These are phyloP conservation scores for Psophia crepitans DNA, from an alignment of 2,113 vertebrate species.

Conservation along the genomic window DNA sequence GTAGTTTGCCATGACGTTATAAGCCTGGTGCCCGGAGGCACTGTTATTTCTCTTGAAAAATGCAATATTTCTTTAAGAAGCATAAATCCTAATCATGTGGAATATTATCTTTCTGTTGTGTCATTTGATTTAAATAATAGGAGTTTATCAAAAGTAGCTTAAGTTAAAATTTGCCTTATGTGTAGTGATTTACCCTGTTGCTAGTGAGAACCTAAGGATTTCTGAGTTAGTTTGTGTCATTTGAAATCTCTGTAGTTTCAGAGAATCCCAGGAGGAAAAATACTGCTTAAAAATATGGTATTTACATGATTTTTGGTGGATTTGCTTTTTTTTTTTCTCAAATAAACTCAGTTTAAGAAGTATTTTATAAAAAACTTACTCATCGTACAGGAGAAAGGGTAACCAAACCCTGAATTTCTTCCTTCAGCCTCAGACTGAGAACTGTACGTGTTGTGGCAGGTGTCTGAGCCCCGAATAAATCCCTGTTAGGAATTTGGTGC, in stretches of 20 bases:
- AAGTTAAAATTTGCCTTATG: background rate
- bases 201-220: background rate
- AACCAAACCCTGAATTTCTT: background rate
- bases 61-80: background rate
- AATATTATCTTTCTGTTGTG: background rate
- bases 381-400: background rate
- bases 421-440: background rate
- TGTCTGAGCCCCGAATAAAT: rapidly evolving
- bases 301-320: background rate
- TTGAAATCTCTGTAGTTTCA: background rate
- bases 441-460: background rate
- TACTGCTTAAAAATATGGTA: background rate
- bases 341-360: background rate
- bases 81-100: background rate
- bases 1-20: background rate
- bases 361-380: background rate
- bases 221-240: background rate
- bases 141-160: background rate
- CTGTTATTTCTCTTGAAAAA: background rate
- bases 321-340: background rate
- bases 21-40: background rate
- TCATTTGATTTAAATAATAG: background rate
- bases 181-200: background rate
- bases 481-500: background rate
- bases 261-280: background rate